Conservation (phyloP, 2,797 vertebrate genomes). For the Alfaro cultratus region DNA sequence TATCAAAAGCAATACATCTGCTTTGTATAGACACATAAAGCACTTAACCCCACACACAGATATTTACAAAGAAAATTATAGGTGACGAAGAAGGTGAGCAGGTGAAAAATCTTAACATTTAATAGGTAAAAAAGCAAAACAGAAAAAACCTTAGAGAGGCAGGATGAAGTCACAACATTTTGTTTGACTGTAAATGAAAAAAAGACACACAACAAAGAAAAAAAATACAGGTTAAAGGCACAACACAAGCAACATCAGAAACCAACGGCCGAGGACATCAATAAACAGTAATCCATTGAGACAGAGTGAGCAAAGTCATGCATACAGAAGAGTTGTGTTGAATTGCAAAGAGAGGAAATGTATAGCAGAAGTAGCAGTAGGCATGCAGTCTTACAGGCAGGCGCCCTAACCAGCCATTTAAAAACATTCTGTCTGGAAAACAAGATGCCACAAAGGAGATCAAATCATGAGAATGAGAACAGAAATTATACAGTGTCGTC, state of each 20-base stretch:
- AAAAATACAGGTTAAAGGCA: slow-evolving; percentile 80
- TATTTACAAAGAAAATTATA: slow-evolving; percentile 58
- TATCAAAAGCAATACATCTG: background rate
- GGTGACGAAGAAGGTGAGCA: slow-evolving; percentile 62
- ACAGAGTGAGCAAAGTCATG: slow-evolving; percentile 68
- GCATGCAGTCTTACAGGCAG: slow-evolving; percentile 44
- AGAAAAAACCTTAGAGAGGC: slow-evolving; percentile 92
- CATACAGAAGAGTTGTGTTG: slow-evolving; percentile 64
- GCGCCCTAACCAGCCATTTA: slow-evolving; percentile 4
- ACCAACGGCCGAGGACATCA: slow-evolving; percentile 62
- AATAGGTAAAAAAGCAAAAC: slow-evolving; percentile 81
- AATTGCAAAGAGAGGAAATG: slow-evolving; percentile 33
- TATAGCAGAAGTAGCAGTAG: slow-evolving; percentile 27
- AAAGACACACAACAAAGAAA: slow-evolving; percentile 84
- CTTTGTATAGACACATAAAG: slow-evolving; percentile 28
- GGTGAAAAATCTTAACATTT: slow-evolving; percentile 57
- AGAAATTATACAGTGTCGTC: background rate
- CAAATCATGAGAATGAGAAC: slow-evolving; percentile 10
- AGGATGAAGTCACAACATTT: slow-evolving; percentile 88
- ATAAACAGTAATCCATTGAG: slow-evolving; percentile 51
- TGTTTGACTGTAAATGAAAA: slow-evolving; percentile 87
- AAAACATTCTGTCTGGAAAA: slow-evolving; percentile 11
- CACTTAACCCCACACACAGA: slow-evolving; percentile 24
- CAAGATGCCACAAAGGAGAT: slow-evolving; percentile 22
- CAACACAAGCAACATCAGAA: slow-evolving; percentile 74